Conservation (phyloP, 37 sponge, comb jelly and placozoan species). For the Petrosia ficiformis region DNA sequence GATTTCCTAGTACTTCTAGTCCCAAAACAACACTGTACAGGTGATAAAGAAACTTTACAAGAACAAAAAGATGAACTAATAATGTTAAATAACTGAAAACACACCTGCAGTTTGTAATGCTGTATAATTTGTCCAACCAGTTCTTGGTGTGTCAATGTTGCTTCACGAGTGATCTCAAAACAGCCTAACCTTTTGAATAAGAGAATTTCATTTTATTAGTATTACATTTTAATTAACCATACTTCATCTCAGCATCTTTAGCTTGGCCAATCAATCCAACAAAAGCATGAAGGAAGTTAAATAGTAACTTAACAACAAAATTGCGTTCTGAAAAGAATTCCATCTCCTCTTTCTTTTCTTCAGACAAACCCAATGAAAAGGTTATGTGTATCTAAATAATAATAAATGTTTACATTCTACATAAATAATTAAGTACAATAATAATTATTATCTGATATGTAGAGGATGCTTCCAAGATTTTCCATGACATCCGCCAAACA, state of each 20-base stretch:
- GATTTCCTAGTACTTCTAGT: constrained; percentile 86
- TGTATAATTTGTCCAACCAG: constrained; percentile 40
- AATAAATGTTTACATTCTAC: too few species aligned
- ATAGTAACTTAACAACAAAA: constrained; percentile 19
- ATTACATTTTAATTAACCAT: background rate
- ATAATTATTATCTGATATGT: too few species aligned
- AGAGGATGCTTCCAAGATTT: too few species aligned
- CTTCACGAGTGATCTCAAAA: constrained; percentile 45
- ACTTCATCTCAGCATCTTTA: constrained; percentile 61
- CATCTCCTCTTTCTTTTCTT: background rate
- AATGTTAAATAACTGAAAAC: too few species aligned
- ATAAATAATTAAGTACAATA: too few species aligned
- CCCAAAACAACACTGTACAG: constrained; percentile 74
- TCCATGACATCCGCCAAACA: too few species aligned
- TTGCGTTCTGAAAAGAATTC: background rate
- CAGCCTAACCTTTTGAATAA: constrained; percentile 45
- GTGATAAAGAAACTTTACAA: constrained; percentile 47
- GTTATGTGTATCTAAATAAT: constrained; percentile 51
- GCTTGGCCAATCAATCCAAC: constrained; percentile 43
- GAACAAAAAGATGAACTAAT: background rate
- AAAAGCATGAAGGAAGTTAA: constrained; percentile 37
- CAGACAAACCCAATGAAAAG: constrained; percentile 38
- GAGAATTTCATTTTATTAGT: background rate
- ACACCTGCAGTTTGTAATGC: constrained; percentile 74
- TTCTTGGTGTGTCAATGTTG: constrained; percentile 33